Evolutionary conservation across 2,113 vertebrate species (phyloP), one percentile per base, ranked within the genome.

Genomic region (Tylochromis polylepis): DNA sequence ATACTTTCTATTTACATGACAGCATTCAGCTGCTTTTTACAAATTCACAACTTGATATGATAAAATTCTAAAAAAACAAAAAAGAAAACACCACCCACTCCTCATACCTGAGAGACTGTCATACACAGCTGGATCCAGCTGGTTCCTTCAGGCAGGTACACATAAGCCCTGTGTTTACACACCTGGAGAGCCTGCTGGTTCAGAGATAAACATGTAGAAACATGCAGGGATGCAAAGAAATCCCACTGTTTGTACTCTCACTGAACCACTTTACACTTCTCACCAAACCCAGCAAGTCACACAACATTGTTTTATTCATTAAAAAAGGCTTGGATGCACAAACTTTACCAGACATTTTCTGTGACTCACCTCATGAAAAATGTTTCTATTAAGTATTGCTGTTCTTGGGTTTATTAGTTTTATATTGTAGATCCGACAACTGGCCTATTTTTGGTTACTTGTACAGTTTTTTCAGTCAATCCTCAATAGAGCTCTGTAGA

Each of bases 171-270:
- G 29, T 91, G 90, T 89, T 89, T 89, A 80, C 85, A 88, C 93
- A 92, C 91, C 90, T 92, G 93, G 91, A 72, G 82, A 85, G 58
- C 56, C 49, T 85, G 84, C 43, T 70, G 79, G 22, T 70, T 85
- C 81, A 81, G 6, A 81, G 87, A 38, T 58, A 80, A 88, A 92
- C 93, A 20, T 90, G 87, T 83, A 46, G 80, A 46, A 82, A 86
- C 93, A 84, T 2, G 90, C 56, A 18, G 14, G 24, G 36, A 53
- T 38, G 81, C 41, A 5, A 58, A 75, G 29, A 46, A 43, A 78
- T 5, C 20, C 14, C 12, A 9, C 16, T 41, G 86, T 84, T 85
- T 79, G 29, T 62, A 5, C 72, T 83, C 82, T 49, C 38, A 8
- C 75, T 82, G 36, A 84, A 27, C 41, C 41, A 27, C 56, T 41